Percentiles rank a stretch among this genome's conserved stretches.
Conservation (phyloP, 2,797 vertebrate genomes). For the Neosalanx taihuensis region DNA sequence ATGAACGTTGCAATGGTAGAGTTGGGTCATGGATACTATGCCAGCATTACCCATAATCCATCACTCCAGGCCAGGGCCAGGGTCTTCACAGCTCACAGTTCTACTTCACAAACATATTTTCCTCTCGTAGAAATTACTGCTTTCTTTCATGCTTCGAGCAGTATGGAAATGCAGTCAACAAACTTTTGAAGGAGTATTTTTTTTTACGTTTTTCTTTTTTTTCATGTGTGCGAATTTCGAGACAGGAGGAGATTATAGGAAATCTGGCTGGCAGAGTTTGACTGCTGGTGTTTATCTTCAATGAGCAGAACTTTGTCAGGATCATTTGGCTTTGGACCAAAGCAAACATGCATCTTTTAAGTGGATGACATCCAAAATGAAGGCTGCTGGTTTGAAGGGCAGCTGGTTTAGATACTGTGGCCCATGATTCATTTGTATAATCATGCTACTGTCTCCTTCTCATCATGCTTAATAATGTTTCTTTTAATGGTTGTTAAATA, state of each 20-base stretch:
- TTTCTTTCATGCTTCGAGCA: constrained; percentile 7
- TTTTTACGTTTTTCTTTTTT: constrained; percentile 1
- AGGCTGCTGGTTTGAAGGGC: constrained; percentile 24
- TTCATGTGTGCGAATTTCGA: constrained; percentile 13
- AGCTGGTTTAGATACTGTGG: constrained; percentile 5
- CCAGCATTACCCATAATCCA: background rate
- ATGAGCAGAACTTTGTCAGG: constrained; percentile 29
- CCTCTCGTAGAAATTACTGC: background rate
- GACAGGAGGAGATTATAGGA: constrained; percentile 2
- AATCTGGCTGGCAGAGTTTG: constrained; percentile 11
- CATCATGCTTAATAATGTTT: too few species aligned
- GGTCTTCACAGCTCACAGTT: background rate
- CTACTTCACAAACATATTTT: background rate
- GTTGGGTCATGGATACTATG: constrained; percentile 5
- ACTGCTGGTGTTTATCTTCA: constrained; percentile 39
- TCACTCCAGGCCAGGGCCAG: background rate
- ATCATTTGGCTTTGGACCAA: constrained; percentile 48
- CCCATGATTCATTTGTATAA: background rate
- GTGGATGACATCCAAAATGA: constrained; percentile 40
- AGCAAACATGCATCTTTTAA: constrained; percentile 49
- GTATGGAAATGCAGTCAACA: background rate
- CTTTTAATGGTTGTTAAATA: constrained; percentile 1
- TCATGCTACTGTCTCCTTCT: background rate
- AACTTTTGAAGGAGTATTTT: background rate
- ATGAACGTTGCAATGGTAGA: constrained; percentile 16